Conservation (phyloP, 2,888 invertebrate genomes). For the Arge pagana region DNA sequence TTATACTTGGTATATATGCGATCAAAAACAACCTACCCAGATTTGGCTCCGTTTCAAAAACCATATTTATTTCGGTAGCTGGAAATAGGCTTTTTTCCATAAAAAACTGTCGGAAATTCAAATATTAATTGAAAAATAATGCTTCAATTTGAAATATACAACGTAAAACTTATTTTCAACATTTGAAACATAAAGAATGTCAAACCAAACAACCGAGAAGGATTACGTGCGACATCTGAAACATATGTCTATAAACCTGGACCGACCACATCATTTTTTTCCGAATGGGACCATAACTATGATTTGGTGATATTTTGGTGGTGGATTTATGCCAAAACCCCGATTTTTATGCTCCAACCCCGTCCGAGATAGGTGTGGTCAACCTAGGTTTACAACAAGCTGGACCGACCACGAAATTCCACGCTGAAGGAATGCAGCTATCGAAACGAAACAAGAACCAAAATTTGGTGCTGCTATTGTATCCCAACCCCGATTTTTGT, state of each 20-base stretch:
- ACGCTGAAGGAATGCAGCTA: background rate
- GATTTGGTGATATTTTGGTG: background rate
- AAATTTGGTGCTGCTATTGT: background rate
- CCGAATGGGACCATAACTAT: background rate
- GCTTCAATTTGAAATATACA: no score
- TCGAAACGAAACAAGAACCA: background rate
- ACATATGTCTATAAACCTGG: background rate
- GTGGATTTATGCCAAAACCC: background rate
- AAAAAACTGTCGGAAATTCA: background rate
- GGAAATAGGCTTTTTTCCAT: no score
- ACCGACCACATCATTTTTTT: background rate
- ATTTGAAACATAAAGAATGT: no score
- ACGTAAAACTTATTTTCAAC: no score
- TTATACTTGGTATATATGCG: no score
- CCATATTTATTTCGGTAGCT: no score
- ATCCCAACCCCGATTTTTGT: background rate
- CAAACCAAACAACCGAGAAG: constrained; percentile 2
- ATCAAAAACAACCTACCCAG: no score
- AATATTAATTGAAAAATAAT: no score
- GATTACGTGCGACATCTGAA: no score
- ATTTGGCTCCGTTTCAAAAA: no score
- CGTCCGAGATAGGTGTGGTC: background rate
- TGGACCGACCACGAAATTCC: background rate
- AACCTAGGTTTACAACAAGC: background rate
- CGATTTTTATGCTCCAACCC: background rate